Conservation (phyloP, 2,888 invertebrate genomes). For the Drosophila leonis region DNA sequence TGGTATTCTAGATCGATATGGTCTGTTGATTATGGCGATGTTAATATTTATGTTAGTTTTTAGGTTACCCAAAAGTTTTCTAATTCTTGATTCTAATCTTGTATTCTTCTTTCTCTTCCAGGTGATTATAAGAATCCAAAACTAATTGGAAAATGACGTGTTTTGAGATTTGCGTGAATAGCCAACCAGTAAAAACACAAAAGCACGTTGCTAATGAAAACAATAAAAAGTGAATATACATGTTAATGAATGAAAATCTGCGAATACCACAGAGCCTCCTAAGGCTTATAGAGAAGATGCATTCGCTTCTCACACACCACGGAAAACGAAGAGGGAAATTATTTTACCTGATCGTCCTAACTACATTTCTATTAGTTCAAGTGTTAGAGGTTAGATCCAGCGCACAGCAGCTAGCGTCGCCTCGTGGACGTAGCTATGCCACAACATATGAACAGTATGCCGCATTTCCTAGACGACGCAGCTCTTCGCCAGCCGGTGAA, state of each 20-base stretch:
- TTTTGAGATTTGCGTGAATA: slow-evolving; percentile 24
- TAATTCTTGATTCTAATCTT: not conserved
- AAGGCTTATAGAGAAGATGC: slow-evolving; percentile 61
- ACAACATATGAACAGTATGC: slow-evolving; percentile 80
- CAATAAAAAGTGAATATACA: slow-evolving; percentile 50
- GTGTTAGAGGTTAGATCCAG: slow-evolving; percentile 24
- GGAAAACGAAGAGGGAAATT: slow-evolving; percentile 42
- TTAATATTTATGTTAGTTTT: not conserved
- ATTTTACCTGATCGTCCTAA: slow-evolving; percentile 48
- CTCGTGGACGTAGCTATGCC: slow-evolving; percentile 73
- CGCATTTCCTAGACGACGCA: slow-evolving; percentile 83
- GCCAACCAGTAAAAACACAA: slow-evolving; percentile 33
- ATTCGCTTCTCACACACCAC: slow-evolving; percentile 34
- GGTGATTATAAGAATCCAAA: slow-evolving; percentile 27
- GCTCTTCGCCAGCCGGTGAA: slow-evolving; percentile 85
- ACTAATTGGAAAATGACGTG: slow-evolving; percentile 47
- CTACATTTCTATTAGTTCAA: slow-evolving; percentile 29
- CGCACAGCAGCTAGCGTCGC: slow-evolving; percentile 46
- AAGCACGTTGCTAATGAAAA: slow-evolving; percentile 42
- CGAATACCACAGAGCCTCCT: slow-evolving; percentile 29
- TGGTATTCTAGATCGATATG: not conserved
- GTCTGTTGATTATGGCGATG: not conserved
- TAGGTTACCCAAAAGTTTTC: not conserved
- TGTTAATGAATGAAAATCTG: slow-evolving; percentile 30
- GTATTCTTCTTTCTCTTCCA: slow-evolving; percentile 36